phyloP scores from a whole-genome alignment of 2,888 invertebrate species.

The Amphipyra berbera region DNA sequence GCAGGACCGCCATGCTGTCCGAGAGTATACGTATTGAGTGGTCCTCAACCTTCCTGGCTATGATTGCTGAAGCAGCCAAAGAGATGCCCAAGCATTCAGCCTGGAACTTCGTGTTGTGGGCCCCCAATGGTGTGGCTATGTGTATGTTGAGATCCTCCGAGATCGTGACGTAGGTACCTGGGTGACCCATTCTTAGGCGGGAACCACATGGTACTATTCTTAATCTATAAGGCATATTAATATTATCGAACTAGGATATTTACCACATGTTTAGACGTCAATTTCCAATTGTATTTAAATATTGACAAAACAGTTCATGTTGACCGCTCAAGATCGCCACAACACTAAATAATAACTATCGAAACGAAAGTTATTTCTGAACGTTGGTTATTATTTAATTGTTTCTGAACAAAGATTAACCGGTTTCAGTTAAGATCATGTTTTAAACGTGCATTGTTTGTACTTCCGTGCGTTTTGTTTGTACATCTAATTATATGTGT shows the following conservation, averaged over 20 bases:
- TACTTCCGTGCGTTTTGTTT: conserved; percentile 66
- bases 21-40: no score
- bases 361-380: conserved; percentile 44
- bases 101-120: no score
- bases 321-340: conserved; percentile 31
- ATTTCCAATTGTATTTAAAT: conserved; percentile 5
- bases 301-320: conserved; percentile 29
- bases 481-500: conserved; percentile 63
- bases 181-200: no score
- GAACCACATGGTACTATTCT: no score
- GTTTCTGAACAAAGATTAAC: conserved; percentile 59
- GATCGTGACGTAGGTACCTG: no score
- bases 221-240: no score
- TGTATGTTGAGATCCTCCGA: no score
- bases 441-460: conserved; percentile 63
- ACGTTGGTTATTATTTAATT: conserved; percentile 40
- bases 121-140: no score
- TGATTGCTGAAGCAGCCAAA: no score
- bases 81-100: no score
- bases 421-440: conserved; percentile 63
- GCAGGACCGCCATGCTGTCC: no score
- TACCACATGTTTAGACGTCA: conserved; percentile 19
- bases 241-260: conserved; percentile 9
- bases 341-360: conserved; percentile 38
- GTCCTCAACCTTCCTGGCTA: no score